Evolutionary conservation across 2,888 invertebrate species (phyloP).

Genomic region (Taphrorychus bicolor): DNA sequence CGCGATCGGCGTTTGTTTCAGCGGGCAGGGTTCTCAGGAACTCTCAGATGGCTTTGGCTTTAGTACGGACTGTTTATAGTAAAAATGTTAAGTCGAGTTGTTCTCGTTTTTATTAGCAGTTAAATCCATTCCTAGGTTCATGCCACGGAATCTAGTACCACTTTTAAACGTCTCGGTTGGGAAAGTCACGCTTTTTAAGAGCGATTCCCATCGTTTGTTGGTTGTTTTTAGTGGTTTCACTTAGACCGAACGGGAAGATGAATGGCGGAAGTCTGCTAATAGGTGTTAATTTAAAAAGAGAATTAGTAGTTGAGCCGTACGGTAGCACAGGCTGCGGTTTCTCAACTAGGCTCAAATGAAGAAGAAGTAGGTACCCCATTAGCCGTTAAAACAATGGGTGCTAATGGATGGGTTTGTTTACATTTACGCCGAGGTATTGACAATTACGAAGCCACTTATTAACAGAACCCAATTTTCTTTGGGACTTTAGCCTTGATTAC

Average conservation of each 20-base stretch:
- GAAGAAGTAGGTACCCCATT: background rate
- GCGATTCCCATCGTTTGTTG: background rate
- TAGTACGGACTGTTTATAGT: background rate
- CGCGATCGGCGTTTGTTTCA: constrained; percentile 38
- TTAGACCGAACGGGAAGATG: background rate
- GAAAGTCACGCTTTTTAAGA: background rate
- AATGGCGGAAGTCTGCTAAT: background rate
- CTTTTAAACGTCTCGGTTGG: background rate
- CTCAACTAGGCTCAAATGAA: background rate
- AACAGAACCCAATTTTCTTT: background rate
- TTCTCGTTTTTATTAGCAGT: background rate
- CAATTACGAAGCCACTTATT: background rate
- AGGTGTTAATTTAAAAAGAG: background rate
- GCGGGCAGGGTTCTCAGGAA: constrained; percentile 25
- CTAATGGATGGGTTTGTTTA: background rate
- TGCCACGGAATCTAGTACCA: background rate
- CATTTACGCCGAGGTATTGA: background rate
- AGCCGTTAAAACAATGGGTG: background rate
- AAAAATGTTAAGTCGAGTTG: background rate
- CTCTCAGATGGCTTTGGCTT: background rate
- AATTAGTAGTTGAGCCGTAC: background rate
- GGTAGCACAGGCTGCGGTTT: background rate
- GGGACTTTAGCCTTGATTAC: too few species aligned
- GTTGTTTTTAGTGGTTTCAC: background rate
- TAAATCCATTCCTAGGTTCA: background rate